phyloP scores from a whole-genome alignment of 2,113 vertebrate genomes.

The Petromus typicus region DNA sequence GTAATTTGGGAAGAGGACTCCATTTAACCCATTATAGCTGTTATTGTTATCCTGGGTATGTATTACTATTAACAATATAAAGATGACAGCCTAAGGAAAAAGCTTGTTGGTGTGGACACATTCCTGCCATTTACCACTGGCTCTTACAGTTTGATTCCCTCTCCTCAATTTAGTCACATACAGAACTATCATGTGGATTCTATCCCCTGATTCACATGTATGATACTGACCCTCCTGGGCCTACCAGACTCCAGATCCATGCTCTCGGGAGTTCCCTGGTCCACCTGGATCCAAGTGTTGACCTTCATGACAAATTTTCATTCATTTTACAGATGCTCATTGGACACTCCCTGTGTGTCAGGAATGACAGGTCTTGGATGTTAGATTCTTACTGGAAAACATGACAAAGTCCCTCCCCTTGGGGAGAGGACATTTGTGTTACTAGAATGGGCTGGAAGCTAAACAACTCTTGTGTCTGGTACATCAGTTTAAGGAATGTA shows the following conservation, averaged over 20 bases:
- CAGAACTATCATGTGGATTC: slow-evolving; percentile 1
- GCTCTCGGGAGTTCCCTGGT: neutral
- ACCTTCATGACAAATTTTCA: neutral
- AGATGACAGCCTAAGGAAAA: neutral
- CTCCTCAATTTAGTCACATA: neutral
- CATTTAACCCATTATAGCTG: neutral
- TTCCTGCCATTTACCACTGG: neutral
- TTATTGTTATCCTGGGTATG: neutral
- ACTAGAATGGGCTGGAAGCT: neutral
- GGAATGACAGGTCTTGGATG: neutral
- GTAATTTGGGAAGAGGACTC: neutral
- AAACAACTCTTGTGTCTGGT: neutral
- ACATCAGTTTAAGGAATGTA: slow-evolving; percentile 25
- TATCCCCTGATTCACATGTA: neutral
- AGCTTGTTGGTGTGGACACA: neutral
- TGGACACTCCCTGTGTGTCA: neutral
- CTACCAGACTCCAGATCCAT: neutral
- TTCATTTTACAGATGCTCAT: neutral
- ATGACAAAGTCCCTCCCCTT: neutral
- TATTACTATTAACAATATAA: neutral
- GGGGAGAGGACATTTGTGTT: neutral
- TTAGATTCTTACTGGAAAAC: neutral
- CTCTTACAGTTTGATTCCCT: neutral
- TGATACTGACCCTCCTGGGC: neutral
- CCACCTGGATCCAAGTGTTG: neutral